Evolutionary conservation across 1,140 invertebrate genomes (phyloP).

Genomic region (Octopus sinensis): DNA sequence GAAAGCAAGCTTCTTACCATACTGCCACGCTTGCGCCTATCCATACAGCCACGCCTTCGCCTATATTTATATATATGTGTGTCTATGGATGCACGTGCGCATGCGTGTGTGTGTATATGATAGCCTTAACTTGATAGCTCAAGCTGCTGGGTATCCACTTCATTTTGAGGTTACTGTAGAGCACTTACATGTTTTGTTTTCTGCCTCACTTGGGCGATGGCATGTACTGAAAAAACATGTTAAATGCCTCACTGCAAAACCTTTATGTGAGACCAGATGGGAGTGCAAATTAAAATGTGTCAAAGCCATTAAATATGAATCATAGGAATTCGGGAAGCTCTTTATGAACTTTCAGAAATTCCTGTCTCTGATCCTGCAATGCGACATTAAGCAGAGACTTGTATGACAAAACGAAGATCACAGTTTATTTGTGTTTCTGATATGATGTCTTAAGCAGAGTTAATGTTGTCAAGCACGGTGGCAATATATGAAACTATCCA

Average conservation of each 20-base stretch:
- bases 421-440: neutral
- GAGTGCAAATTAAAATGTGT: conserved; percentile 8
- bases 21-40: too few species aligned
- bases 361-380: conserved; percentile 7
- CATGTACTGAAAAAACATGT: conserved; percentile 2
- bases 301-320: conserved; percentile 8
- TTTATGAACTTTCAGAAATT: conserved; percentile 6
- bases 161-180: neutral
- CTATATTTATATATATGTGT: neutral
- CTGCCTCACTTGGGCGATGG: conserved; percentile 3
- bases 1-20: too few species aligned
- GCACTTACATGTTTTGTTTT: conserved; percentile 8
- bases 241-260: conserved; percentile 7
- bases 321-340: neutral
- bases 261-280: conserved; percentile 4
- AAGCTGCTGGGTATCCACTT: neutral
- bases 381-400: neutral
- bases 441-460: neutral
- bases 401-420: neutral
- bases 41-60: too few species aligned
- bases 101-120: too few species aligned
- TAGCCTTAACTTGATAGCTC: conserved; percentile 4
- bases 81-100: neutral
- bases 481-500: neutral
- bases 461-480: neutral